A percentile compares a stretch with the other conserved stretches of the same genome.
Evolutionary conservation across 2,797 vertebrate species (phyloP).

Genomic region (Smutsia gigantea): DNA sequence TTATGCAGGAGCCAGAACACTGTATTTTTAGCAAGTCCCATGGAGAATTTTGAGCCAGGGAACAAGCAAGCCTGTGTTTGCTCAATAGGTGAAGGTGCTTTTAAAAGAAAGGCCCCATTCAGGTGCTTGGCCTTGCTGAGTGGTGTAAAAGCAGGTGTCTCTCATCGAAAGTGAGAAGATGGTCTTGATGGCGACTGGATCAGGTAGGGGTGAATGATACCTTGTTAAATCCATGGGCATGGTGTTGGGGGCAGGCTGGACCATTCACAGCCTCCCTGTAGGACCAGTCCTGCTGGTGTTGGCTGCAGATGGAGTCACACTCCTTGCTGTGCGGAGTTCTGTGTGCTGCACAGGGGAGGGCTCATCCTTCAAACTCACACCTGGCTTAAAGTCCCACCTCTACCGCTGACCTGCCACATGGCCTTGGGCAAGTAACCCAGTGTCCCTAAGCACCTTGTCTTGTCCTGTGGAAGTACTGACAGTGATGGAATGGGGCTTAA

Average conservation of each 20-base stretch:
- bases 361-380: background rate
- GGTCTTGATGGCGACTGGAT: background rate
- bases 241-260: accelerated
- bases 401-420: background rate
- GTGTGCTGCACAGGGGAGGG: accelerated
- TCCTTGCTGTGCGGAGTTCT: background rate
- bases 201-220: too few relatives aligned
- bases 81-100: background rate
- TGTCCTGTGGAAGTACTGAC: background rate
- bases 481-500: background rate
- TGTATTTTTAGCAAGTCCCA: background rate
- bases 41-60: background rate
- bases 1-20: background rate
- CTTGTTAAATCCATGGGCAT: background rate
- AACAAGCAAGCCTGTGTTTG: background rate
- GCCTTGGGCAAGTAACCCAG: background rate
- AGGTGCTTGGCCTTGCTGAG: background rate
- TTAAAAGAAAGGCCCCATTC: background rate
- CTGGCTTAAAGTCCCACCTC: background rate
- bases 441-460: background rate
- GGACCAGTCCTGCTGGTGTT: accelerated
- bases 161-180: background rate
- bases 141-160: background rate
- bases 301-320: accelerated
- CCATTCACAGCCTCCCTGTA: background rate